Conservation (phyloP, 2,888 invertebrate species). For the Aradus depressus region DNA sequence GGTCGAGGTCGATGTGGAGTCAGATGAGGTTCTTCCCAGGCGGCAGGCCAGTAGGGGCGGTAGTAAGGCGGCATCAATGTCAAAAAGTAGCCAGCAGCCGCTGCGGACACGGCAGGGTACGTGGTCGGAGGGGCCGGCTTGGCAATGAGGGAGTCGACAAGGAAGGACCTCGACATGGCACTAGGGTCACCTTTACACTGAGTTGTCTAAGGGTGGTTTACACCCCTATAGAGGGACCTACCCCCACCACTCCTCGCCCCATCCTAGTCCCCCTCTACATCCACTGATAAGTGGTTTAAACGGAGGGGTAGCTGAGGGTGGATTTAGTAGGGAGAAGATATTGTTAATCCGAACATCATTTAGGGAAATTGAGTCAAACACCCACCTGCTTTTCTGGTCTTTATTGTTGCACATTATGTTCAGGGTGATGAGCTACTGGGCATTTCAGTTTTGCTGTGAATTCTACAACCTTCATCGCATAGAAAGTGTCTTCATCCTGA, state of each 20-base stretch:
- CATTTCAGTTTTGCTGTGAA: no score
- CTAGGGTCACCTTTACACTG: background rate
- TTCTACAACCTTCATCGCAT: no score
- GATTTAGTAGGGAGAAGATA: no score
- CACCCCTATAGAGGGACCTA: slow-evolving; percentile 4
- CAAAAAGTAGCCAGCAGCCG: slow-evolving; percentile 31
- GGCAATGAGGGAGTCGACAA: slow-evolving; percentile 64
- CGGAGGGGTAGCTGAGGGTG: no score
- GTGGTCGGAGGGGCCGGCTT: slow-evolving; percentile 38
- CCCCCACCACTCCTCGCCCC: slow-evolving; percentile 3
- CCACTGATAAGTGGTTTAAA: slow-evolving; percentile 10
- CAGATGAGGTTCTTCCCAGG: slow-evolving; percentile 28
- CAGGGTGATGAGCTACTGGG: no score
- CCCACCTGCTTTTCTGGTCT: no score
- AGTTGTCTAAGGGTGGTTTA: background rate
- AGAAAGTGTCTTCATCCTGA: no score
- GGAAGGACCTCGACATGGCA: slow-evolving; percentile 65
- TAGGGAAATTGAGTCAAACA: no score
- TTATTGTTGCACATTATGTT: no score
- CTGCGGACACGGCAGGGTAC: slow-evolving; percentile 34
- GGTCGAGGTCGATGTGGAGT: slow-evolving; percentile 31
- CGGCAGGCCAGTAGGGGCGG: slow-evolving; percentile 20
- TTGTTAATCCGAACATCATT: no score
- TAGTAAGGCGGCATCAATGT: slow-evolving; percentile 22
- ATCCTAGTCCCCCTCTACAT: background rate